Evolutionary conservation across 2,113 vertebrate genomes (phyloP), one percentile per base, ranked within the genome.

Genomic region (Pongo abelii): DNA sequence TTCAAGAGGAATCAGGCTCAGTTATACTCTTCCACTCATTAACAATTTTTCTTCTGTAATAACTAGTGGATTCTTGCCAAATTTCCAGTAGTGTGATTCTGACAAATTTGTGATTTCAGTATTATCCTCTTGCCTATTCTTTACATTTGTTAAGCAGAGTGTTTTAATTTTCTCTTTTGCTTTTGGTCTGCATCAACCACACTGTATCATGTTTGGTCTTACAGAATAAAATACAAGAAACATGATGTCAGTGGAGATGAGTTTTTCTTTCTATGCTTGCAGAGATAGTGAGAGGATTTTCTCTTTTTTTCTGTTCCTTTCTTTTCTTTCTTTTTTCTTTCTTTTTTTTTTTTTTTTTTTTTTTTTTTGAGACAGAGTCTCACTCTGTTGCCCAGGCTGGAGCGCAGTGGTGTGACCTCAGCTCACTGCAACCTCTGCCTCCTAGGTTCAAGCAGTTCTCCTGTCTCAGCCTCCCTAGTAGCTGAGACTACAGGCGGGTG

Each of bases 21-120:
- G 72, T 61, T 61, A 14, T 0, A 72, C 80, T 92, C 48, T 94
- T 85, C 40, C 18, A 64, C 74, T 30, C 0, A 74, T 89, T 90
- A 84, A 35, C 32, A 50, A 25, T 72, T 55, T 84, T 87, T 84
- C 61, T 84, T 78, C 55, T 91, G 43, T 87, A 80, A n/a, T 86
- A 46, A 50, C 22, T 85, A 64, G 83, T 38, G 43, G 40, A 22
- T 35, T 30, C 46, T 87, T 84, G 46, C 59, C 81, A 97, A 52
- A 74, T 84, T 95, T 97, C 8, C 11, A 84, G 32, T 27, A 84
- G 30, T 32, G 70, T 40, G 5, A 79, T 59, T 17, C 23, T 96
- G 32, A 93, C 72, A 90, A 94, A 78, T 69, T 8, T 46, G 25
- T 64, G 23, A 46, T 22, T 91, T 88, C 74, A 90, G 30, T 88